These are phyloP conservation scores for Excalfactoria chinensis DNA, from an alignment of 2,113 vertebrate species.

Conservation along the genomic window DNA sequence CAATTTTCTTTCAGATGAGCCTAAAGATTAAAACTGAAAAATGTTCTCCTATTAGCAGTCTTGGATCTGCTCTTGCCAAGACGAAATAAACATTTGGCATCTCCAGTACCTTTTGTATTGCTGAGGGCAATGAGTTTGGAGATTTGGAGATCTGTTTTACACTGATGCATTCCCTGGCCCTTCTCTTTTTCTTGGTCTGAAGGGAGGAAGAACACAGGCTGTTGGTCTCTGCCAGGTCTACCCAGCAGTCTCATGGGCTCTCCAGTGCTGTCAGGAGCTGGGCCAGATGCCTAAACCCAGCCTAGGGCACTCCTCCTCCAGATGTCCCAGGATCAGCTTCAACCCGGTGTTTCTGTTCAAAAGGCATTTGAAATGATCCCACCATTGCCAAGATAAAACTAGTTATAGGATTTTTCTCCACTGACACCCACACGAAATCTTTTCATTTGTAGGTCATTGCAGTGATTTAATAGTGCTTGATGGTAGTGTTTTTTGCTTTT, in stretches of 20 bases:
- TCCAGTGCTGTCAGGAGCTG: background rate
- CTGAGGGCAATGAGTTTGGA: background rate
- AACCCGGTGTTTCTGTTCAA: slow-evolving; percentile 30
- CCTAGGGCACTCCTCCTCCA: background rate
- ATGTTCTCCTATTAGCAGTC: background rate
- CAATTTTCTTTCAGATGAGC: background rate
- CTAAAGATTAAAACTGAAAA: background rate
- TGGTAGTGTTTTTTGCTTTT: too few species aligned
- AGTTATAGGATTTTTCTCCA: slow-evolving; percentile 41
- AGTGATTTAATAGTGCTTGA: background rate
- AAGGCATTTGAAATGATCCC: background rate
- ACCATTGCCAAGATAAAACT: slow-evolving; percentile 51
- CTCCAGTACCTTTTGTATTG: accelerated
- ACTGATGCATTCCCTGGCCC: too few species aligned
- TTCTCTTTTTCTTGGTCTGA: background rate
- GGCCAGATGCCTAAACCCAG: background rate
- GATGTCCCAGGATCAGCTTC: slow-evolving; percentile 19
- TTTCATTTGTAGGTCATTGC: slow-evolving; percentile 43
- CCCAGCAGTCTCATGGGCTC: background rate
- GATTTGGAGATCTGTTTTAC: background rate
- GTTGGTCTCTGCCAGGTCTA: background rate
- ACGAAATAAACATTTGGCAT: background rate
- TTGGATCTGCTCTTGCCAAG: background rate
- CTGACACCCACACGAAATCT: background rate
- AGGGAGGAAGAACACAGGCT: background rate